Conservation (phyloP, 2,888 invertebrate genomes). For the Philonicus albiceps region DNA sequence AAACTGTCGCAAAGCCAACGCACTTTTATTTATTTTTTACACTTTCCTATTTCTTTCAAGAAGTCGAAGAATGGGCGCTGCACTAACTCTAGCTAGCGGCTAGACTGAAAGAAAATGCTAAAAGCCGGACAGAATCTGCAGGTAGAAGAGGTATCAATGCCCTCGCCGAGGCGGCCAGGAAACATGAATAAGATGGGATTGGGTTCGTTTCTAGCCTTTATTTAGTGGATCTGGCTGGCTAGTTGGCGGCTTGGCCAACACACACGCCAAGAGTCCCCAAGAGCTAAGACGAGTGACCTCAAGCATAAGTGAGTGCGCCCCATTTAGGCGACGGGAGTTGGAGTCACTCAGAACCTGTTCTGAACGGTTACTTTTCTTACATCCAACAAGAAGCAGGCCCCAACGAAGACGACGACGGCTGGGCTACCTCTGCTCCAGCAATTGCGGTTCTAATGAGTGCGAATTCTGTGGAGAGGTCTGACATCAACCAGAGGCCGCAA, state of each 20-base stretch:
- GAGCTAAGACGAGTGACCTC: conserved; percentile 23
- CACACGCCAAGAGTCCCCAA: neutral
- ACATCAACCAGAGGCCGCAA: neutral
- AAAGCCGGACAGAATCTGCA: conserved; percentile 1
- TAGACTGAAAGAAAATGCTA: neutral
- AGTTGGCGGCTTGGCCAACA: neutral
- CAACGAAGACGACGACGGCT: neutral
- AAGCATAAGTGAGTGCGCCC: conserved; percentile 22
- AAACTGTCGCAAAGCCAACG: conserved; percentile 14
- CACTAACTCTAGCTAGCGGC: neutral
- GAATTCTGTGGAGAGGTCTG: neutral
- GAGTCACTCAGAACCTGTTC: conserved; percentile 27
- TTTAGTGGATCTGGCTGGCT: neutral
- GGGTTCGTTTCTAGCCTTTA: neutral
- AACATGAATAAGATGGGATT: conserved; percentile 1
- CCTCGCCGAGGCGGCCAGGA: neutral
- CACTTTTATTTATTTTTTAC: neutral
- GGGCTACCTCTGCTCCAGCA: neutral
- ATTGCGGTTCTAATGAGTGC: neutral
- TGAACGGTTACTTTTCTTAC: neutral
- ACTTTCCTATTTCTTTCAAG: neutral
- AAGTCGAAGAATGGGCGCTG: neutral
- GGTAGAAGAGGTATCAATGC: conserved; percentile 15
- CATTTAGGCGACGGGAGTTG: neutral
- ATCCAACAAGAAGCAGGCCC: neutral